These are phyloP conservation scores for Caenorhabditis panamensis DNA, from an alignment of 2,888 invertebrate species.

Conservation along the genomic window DNA sequence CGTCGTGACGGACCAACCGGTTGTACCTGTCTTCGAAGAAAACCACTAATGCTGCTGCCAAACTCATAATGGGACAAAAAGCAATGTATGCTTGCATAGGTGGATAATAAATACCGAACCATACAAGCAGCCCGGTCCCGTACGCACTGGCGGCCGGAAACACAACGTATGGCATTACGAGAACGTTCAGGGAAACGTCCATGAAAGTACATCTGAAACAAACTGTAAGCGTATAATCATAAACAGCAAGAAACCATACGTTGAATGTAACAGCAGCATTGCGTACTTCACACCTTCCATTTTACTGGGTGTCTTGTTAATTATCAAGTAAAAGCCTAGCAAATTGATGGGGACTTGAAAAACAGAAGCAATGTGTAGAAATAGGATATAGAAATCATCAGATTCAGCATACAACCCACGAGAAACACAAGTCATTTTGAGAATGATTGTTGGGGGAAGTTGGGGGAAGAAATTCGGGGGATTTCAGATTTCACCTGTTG, in stretches of 20 bases:
- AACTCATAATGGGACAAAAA: neutral
- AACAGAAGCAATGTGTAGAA: neutral
- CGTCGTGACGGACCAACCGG: neutral
- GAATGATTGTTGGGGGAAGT: too few species aligned
- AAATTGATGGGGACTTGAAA: neutral
- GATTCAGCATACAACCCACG: slow-evolving; percentile 3
- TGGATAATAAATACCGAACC: neutral
- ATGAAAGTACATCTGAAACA: neutral
- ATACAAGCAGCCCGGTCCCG: too few species aligned
- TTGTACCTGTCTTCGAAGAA: slow-evolving; percentile 20
- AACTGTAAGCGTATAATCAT: too few species aligned
- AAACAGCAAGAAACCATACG: neutral
- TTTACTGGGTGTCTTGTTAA: neutral
- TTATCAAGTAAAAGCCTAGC: neutral
- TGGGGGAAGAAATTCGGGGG: too few species aligned
- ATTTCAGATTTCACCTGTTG: too few species aligned
- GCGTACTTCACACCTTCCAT: slow-evolving; percentile 4
- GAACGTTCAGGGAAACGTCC: neutral
- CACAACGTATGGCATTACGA: neutral
- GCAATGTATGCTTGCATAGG: neutral
- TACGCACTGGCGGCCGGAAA: too few species aligned
- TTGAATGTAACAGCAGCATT: slow-evolving; percentile 7
- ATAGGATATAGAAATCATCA: neutral
- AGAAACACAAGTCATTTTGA: neutral
- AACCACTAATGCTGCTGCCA: neutral